Conservation (phyloP, 2,888 invertebrate species). For the Dilophus febrilis region DNA sequence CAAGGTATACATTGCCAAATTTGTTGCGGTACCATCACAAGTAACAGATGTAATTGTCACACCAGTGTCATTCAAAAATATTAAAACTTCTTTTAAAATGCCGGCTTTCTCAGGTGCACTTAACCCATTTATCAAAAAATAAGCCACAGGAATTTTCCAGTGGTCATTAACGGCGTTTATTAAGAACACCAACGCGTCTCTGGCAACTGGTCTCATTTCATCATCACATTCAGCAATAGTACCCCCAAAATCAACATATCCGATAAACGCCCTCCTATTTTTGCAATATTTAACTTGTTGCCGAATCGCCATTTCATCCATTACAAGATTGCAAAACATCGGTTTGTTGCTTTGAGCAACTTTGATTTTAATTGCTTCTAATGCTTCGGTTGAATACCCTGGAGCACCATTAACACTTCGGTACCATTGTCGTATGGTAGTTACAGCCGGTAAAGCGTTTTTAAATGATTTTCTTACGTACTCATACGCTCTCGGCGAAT, state of each 20-base stretch:
- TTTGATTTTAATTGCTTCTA: not conserved
- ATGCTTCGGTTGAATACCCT: not conserved
- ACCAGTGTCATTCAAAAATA: not conserved
- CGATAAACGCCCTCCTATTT: not conserved
- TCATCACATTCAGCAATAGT: not conserved
- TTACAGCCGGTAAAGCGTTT: not conserved
- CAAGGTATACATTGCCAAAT: not conserved
- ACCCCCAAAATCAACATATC: not conserved
- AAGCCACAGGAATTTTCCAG: conserved; percentile 1
- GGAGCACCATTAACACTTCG: not conserved
- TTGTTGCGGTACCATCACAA: not conserved
- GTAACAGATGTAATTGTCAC: not conserved
- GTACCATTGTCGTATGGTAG: not conserved
- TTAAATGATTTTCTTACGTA: not conserved
- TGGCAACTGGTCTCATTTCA: not conserved
- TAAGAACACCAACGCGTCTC: not conserved
- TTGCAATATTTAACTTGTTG: too few relatives aligned
- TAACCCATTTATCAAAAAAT: not conserved
- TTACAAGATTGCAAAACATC: not conserved
- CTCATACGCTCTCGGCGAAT: too few relatives aligned
- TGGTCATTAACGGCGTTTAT: not conserved
- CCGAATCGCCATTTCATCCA: not conserved
- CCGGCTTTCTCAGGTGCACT: not conserved
- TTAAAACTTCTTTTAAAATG: not conserved
- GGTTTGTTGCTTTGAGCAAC: not conserved